Percentiles rank a stretch among this genome's conserved stretches.
Conservation (phyloP, 2,888 invertebrate species). For the Phalangium opilio region DNA sequence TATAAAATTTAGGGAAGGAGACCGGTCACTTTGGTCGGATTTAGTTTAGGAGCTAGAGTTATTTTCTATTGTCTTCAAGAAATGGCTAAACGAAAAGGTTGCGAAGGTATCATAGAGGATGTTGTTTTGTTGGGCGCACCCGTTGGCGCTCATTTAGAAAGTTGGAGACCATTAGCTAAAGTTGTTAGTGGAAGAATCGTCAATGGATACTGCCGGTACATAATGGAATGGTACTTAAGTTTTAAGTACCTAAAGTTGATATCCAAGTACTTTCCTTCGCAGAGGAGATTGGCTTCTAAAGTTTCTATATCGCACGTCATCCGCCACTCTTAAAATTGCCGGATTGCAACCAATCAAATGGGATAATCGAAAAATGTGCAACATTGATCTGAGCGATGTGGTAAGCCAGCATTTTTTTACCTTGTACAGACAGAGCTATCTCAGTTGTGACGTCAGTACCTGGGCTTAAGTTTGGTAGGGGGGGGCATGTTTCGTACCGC, state of each 20-base stretch:
- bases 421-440: background rate
- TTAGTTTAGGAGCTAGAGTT: conserved; percentile 49
- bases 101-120: conserved; percentile 47
- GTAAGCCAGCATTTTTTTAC: conserved; percentile 28
- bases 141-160: conserved; percentile 39
- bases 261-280: background rate
- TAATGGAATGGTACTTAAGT: background rate
- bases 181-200: conserved; percentile 47
- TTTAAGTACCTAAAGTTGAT: background rate
- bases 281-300: conserved; percentile 47
- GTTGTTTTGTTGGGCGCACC: conserved; percentile 48
- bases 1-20: conserved; percentile 41
- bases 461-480: background rate
- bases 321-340: conserved; percentile 43
- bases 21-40: conserved; percentile 48
- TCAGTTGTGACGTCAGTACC: too few species aligned
- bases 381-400: conserved; percentile 43
- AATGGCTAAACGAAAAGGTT: conserved; percentile 34
- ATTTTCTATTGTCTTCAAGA: conserved; percentile 47
- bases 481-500: background rate
- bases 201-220: conserved; percentile 46
- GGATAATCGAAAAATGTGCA: conserved; percentile 39
- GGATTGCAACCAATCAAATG: conserved; percentile 42
- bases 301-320: conserved; percentile 47
- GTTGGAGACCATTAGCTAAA: conserved; percentile 39